Base-by-base conservation (phyloP, 2,113 vertebrate genomes). In the Trogon melanurus region DNA sequence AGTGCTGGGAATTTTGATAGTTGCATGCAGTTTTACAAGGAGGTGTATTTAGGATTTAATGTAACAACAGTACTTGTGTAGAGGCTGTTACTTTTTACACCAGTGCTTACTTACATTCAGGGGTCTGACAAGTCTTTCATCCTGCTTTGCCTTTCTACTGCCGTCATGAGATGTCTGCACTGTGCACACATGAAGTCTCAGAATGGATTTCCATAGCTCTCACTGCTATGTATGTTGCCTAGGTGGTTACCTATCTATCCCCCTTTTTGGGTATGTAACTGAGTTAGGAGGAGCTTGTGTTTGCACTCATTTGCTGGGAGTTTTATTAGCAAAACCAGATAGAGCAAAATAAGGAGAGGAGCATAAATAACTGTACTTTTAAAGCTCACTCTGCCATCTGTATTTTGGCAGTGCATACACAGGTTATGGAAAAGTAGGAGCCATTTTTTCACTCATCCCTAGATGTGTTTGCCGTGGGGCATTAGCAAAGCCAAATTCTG, bases 11-110 rank as follows among this genome's bases (percentile, higher is more conserved):
- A 67, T 90, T 86, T 60, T 78, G 79, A 26, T 73, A 83, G 75
- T 66, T 85, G 34, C 44, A 23, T 30, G 57, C 16, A 50, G 22
- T 82, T 85, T 93, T 80, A 88, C 79, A 67, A 64, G 72, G 67
- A 85, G 51, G 4, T 34, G 29, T 90, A 36, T 79, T 83, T 61
- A 80, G 45, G 72, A 17, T 86, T 50, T 66, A 36, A 20, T 17
- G 8, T 29, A 73, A 61, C 47, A 57, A 7, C 60, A 66, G 67
- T 30, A 20, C 36, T 83, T 80, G 19, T 41, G 34, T n/a, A 51
- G 72, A 36, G 72, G 36, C 73, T 87, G 32, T 82, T 79, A 34
- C 32, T 58, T 79, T 87, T 61, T 57, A 61, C 9, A 61, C 62
- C 30, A 19, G n/a, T 29, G 22, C 54, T 53, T 30, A 18, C 56